A percentile compares a stretch with the other conserved stretches of the same genome.
phyloP scores from a whole-genome alignment of 2,888 invertebrate genomes.

The Eupithecia subumbrata region DNA sequence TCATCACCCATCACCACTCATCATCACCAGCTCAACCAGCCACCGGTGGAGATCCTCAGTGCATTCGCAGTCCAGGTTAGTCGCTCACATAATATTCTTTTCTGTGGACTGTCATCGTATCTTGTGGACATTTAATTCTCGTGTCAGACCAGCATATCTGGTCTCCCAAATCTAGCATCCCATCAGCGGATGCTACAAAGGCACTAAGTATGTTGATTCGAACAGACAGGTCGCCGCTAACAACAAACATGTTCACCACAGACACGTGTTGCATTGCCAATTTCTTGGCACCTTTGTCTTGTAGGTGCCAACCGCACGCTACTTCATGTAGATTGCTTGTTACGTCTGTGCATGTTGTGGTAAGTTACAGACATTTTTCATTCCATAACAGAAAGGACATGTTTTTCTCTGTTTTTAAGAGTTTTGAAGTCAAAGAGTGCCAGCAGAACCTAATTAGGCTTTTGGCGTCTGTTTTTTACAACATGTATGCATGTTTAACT shows the following conservation, averaged over 20 bases:
- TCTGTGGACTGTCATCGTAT: no score
- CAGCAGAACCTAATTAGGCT: not conserved
- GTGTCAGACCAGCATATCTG: no score
- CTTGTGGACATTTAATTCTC: no score
- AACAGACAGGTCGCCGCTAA: slow-evolving; percentile 1
- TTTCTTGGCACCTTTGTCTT: slow-evolving; percentile 35
- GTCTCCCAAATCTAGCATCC: no score
- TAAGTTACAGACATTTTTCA: not conserved
- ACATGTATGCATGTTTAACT: not conserved
- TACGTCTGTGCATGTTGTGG: slow-evolving; percentile 1
- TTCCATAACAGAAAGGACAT: not conserved
- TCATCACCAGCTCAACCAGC: no score
- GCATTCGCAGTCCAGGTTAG: no score
- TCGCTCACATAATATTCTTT: no score
- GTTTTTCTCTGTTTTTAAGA: not conserved
- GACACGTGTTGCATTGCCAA: slow-evolving; percentile 28
- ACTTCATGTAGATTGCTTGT: slow-evolving; percentile 12
- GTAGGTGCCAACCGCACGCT: slow-evolving; percentile 22
- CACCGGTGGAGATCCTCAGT: no score
- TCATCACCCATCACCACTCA: no score
- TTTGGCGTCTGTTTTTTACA: not conserved
- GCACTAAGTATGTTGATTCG: not conserved
- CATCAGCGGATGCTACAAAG: no score
- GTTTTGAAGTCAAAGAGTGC: not conserved
- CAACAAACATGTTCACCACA: slow-evolving; percentile 6